These are phyloP conservation scores for Peromyscus leucopus DNA, from an alignment of 2,113 vertebrate species.

Conservation along the genomic window DNA sequence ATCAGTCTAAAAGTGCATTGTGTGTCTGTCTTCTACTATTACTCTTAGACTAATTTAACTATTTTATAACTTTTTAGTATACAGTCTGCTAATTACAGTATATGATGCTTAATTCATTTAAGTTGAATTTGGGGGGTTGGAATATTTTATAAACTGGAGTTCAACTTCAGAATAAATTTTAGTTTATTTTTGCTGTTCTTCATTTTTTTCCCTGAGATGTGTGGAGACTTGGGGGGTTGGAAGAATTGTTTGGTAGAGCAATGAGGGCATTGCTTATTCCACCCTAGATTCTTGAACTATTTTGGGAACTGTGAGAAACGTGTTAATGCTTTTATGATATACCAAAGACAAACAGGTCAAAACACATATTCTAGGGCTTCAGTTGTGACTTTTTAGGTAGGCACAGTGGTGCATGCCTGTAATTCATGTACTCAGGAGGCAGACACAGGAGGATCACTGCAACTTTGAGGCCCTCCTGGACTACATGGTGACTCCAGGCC, in stretches of 20 bases:
- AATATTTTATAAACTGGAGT: constrained; percentile 55
- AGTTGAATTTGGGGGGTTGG: constrained; percentile 31
- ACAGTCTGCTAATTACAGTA: background rate
- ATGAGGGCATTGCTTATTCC: constrained; percentile 43
- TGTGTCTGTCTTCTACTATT: background rate
- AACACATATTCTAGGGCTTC: constrained; percentile 49
- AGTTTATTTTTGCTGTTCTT: constrained; percentile 19
- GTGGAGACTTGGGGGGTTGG: constrained; percentile 35
- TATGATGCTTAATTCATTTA: constrained; percentile 39
- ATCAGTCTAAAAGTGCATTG: constrained; percentile 23
- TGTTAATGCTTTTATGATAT: constrained; percentile 31
- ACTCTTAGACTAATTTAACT: constrained; percentile 15
- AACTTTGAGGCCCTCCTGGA: background rate
- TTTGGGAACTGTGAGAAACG: background rate
- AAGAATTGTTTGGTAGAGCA: constrained; percentile 53
- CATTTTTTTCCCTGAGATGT: background rate
- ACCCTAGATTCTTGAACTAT: constrained; percentile 16
- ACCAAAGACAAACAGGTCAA: constrained; percentile 30
- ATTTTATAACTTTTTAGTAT: background rate
- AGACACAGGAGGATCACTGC: background rate
- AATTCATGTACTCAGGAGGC: background rate
- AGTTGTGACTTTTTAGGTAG: background rate
- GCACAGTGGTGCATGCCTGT: background rate
- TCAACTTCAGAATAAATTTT: constrained; percentile 61
- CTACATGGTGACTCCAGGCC: background rate